These are phyloP conservation scores for Lepilemur septentrionalis DNA, from an alignment of 2,797 vertebrate genomes.

Conservation along the genomic window DNA sequence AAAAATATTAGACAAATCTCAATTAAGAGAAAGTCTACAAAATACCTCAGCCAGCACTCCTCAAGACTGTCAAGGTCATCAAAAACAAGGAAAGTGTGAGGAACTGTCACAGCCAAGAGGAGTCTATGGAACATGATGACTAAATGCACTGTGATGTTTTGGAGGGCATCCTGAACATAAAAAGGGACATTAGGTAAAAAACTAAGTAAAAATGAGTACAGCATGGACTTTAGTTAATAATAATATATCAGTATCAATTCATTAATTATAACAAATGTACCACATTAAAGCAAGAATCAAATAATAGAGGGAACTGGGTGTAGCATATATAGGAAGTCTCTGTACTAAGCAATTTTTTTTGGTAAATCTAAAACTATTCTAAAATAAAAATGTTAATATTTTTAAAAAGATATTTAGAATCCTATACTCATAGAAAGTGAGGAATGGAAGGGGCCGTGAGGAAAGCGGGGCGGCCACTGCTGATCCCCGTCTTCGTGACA, in stretches of 20 bases:
- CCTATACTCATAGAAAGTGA: neutral
- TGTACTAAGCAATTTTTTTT: neutral
- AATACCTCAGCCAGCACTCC: neutral
- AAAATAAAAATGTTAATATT: neutral
- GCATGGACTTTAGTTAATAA: neutral
- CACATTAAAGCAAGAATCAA: neutral
- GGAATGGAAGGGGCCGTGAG: neutral
- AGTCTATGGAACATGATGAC: neutral
- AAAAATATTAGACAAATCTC: neutral
- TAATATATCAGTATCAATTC: neutral
- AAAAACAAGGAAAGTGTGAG: neutral
- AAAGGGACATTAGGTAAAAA: neutral
- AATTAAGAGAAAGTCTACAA: neutral
- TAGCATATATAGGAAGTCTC: neutral
- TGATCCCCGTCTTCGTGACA: neutral
- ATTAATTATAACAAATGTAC: neutral
- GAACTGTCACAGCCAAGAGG: neutral
- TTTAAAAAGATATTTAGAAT: neutral
- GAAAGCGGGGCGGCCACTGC: neutral
- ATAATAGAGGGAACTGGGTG: neutral
- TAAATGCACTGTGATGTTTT: neutral
- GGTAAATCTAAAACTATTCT: neutral
- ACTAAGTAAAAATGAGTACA: neutral
- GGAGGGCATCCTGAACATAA: neutral
- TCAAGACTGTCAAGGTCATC: neutral